Evolutionary conservation across 2,113 vertebrate species (phyloP).

Genomic region (Regulus satrapa): DNA sequence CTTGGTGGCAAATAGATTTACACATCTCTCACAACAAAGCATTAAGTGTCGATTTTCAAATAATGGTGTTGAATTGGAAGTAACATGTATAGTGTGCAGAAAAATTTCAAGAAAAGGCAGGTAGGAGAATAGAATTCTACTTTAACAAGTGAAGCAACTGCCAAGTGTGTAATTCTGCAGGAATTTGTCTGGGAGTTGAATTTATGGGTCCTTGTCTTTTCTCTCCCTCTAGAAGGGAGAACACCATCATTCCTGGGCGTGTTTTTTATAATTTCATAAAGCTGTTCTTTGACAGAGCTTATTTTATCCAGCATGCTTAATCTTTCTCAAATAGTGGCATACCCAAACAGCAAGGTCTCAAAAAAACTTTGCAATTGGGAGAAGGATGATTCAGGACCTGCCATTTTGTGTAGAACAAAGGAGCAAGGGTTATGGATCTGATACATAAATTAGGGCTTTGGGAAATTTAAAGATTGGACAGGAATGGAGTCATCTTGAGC

Average conservation of each 20-base stretch:
- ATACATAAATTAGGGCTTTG: conserved; percentile 72
- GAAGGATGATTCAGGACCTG: conserved; percentile 36
- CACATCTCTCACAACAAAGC: neutral
- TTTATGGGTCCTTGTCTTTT: conserved; percentile 72
- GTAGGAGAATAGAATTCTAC: conserved; percentile 48
- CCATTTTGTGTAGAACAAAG: conserved; percentile 36
- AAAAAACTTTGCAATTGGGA: conserved; percentile 17
- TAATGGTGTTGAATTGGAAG: neutral
- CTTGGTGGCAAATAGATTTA: neutral
- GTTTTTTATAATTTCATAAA: conserved; percentile 91
- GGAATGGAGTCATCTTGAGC: neutral
- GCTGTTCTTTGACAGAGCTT: conserved; percentile 80
- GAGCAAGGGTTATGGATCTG: conserved; percentile 20
- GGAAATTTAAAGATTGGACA: conserved; percentile 2
- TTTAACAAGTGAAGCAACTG: conserved; percentile 24
- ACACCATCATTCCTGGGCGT: conserved; percentile 77
- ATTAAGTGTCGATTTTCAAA: conserved; percentile 3
- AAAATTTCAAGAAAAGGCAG: neutral
- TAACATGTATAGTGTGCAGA: neutral
- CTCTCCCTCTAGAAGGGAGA: conserved; percentile 70
- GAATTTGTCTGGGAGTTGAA: conserved; percentile 58
- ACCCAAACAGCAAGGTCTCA: conserved; percentile 39
- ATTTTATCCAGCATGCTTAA: conserved; percentile 81
- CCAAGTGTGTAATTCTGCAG: conserved; percentile 21
- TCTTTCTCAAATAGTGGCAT: conserved; percentile 76